A percentile compares a stretch with the other conserved stretches of the same genome.
These are phyloP conservation scores for Ophraella communa DNA, from an alignment of 2,888 invertebrate species.

Conservation along the genomic window DNA sequence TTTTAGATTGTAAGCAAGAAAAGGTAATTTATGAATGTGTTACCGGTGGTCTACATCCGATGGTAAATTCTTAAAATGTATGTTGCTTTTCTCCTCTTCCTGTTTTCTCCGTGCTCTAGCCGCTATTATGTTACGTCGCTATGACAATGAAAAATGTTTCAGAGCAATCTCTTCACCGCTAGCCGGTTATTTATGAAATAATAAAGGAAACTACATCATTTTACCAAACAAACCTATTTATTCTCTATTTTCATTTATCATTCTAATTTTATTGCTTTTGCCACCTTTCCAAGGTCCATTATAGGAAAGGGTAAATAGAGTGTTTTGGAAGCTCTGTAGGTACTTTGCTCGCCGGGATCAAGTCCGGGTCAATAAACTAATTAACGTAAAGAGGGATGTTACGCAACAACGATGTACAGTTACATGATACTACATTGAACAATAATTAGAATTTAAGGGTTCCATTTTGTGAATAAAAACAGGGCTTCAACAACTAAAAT, in stretches of 20 bases:
- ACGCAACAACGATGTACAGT: too few relatives aligned
- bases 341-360: neutral
- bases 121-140: constrained; percentile 12
- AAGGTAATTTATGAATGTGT: constrained; percentile 45
- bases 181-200: constrained; percentile 46
- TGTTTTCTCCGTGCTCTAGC: constrained; percentile 40
- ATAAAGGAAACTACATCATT: constrained; percentile 45
- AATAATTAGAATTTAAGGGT: too few relatives aligned
- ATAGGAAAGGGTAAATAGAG: neutral
- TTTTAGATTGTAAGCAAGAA: constrained; percentile 33
- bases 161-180: constrained; percentile 36
- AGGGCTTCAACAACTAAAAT: too few relatives aligned
- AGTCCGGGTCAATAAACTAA: neutral
- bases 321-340: neutral
- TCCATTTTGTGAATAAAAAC: too few relatives aligned
- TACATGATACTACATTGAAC: too few relatives aligned
- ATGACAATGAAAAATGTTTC: constrained; percentile 48
- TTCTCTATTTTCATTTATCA: constrained; percentile 37
- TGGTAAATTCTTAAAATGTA: constrained; percentile 46
- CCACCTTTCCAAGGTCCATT: constrained; percentile 1
- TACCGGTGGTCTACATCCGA: constrained; percentile 45
- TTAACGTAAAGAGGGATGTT: neutral
- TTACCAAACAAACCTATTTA: constrained; percentile 35
- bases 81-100: constrained; percentile 45
- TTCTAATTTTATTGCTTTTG: constrained; percentile 19